A percentile compares a stretch with the other conserved stretches of the same genome.
phyloP scores from a whole-genome alignment of 1,140 invertebrate genomes.

The Drosophila triauraria region DNA sequence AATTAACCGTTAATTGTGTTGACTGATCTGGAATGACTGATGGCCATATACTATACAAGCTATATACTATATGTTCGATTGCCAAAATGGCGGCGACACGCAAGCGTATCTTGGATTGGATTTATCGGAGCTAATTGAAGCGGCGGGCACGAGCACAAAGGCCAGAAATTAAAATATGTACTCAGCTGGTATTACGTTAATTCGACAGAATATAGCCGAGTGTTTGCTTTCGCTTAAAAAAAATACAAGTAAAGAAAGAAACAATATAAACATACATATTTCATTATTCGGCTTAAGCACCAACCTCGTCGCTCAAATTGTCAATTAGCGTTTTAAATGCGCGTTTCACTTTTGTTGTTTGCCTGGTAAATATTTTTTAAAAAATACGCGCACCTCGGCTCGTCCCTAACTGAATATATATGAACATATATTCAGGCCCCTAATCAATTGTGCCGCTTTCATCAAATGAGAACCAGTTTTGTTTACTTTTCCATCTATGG shows the following conservation, averaged over 20 bases:
- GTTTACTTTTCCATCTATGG: constrained; percentile 17
- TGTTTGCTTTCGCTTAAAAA: constrained; percentile 40
- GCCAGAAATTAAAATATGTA: constrained; percentile 75
- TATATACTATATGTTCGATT: constrained; percentile 7
- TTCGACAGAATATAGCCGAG: constrained; percentile 35
- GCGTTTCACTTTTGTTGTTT: constrained; percentile 54
- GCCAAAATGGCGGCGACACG: constrained; percentile 44
- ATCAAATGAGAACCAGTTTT: constrained; percentile 47
- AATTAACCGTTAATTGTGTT: constrained; percentile 82
- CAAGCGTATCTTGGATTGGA: constrained; percentile 43
- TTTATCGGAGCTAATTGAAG: constrained; percentile 64
- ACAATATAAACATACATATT: constrained; percentile 37
- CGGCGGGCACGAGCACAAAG: constrained; percentile 43
- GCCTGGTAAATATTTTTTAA: constrained; percentile 52
- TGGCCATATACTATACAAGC: constrained; percentile 18
- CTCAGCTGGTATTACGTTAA: constrained; percentile 64
- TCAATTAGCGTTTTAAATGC: constrained; percentile 58
- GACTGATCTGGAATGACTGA: constrained; percentile 62
- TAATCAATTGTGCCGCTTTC: constrained; percentile 48
- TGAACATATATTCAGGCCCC: constrained; percentile 9
- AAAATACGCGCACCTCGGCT: constrained; percentile 19
- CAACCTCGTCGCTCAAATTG: constrained; percentile 54
- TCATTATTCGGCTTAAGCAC: constrained; percentile 43
- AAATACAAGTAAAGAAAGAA: neutral
- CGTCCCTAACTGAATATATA: constrained; percentile 25